A percentile compares a stretch with the other conserved stretches of the same genome.
phyloP scores from a whole-genome alignment of 2,797 vertebrate genomes.

The Clamator glandarius region DNA sequence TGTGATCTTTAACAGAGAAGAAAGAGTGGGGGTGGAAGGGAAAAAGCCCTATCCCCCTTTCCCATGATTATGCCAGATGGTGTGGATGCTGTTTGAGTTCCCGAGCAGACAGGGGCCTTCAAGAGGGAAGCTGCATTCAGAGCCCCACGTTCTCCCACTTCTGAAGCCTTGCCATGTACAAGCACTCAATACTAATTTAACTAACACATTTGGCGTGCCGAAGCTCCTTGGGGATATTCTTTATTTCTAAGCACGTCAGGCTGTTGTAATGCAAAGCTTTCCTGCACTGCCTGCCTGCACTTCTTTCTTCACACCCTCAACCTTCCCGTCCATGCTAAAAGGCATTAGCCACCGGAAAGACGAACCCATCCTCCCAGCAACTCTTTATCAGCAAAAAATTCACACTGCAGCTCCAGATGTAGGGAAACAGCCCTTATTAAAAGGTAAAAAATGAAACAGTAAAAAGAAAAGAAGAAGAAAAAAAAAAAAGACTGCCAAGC shows the following conservation, averaged over 20 bases:
- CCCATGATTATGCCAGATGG: constrained; percentile 48
- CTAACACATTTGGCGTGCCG: constrained; percentile 21
- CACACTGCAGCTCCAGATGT: background rate
- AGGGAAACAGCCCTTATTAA: background rate
- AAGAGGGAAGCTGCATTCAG: background rate
- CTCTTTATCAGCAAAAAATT: background rate
- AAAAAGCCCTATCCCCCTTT: constrained; percentile 29
- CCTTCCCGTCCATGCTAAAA: background rate
- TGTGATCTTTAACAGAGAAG: background rate
- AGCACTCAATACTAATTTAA: constrained; percentile 49
- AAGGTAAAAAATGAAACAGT: background rate
- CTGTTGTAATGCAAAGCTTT: constrained; percentile 22
- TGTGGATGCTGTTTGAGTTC: background rate
- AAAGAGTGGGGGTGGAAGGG: background rate
- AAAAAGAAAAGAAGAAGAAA: background rate
- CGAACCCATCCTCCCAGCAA: background rate
- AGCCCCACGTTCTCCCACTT: constrained; percentile 18
- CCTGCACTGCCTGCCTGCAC: background rate
- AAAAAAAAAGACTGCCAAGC: background rate
- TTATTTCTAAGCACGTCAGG: constrained; percentile 38
- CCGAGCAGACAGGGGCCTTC: constrained; percentile 43
- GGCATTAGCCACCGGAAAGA: background rate
- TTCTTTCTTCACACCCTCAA: constrained; percentile 41
- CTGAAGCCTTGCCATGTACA: background rate
- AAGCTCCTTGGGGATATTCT: constrained; percentile 20